phyloP scores from a whole-genome alignment of 2,888 invertebrate species.

The Cephus pygmeus region DNA sequence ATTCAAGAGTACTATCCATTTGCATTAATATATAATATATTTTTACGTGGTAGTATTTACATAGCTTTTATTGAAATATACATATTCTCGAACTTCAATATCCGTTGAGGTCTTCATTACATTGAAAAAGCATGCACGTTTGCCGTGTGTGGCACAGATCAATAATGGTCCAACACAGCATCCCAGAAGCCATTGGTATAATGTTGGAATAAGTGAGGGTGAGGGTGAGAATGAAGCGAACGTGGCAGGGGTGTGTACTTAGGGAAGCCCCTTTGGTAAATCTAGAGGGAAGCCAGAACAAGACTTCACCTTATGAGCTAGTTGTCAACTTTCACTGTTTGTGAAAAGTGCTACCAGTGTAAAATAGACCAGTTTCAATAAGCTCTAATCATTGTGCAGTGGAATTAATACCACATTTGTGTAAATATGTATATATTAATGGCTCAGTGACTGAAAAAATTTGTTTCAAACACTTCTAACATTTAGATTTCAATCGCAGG shows the following conservation, averaged over 20 bases:
- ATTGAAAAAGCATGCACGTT: background rate
- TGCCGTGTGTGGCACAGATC: conserved; percentile 34
- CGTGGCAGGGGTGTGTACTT: conserved; percentile 41
- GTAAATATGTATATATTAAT: conserved; percentile 1
- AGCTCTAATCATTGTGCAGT: background rate
- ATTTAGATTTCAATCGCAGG: background rate
- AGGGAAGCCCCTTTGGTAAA: conserved; percentile 50
- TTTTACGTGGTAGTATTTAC: background rate
- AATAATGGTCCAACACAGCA: conserved; percentile 62
- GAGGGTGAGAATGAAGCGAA: conserved; percentile 36
- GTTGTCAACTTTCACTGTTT: conserved; percentile 48
- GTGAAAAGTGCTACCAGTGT: conserved; percentile 45
- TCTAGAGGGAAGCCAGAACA: conserved; percentile 57
- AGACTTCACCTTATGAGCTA: conserved; percentile 48
- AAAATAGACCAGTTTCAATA: background rate
- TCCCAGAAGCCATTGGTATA: conserved; percentile 49
- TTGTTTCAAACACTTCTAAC: background rate
- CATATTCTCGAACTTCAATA: background rate
- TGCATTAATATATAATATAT: background rate
- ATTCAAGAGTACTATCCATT: background rate
- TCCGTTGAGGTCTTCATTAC: background rate
- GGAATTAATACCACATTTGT: background rate
- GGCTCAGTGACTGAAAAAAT: background rate
- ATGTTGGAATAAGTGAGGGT: conserved; percentile 28
- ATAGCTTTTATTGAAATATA: background rate